Conservation (phyloP, 2,888 invertebrate genomes). For the Temnothorax rugatulus region DNA sequence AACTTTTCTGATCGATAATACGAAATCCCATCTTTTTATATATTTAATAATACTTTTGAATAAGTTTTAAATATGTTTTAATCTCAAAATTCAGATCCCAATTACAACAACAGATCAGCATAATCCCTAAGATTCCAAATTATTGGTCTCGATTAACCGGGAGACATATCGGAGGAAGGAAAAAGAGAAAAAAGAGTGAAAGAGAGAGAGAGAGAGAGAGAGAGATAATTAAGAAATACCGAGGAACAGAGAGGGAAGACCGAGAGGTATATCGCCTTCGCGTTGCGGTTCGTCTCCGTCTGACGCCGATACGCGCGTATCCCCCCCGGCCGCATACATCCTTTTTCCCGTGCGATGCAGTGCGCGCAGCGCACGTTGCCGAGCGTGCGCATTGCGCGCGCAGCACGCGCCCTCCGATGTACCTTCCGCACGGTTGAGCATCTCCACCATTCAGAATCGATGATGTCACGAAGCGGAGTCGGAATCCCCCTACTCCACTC, state of each 20-base stretch:
- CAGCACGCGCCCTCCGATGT: slow-evolving; percentile 84
- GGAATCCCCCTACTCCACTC: slow-evolving; percentile 73
- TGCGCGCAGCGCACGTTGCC: slow-evolving; percentile 55
- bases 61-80: not conserved
- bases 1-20: not conserved
- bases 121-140: not conserved
- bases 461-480: slow-evolving; percentile 83
- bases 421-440: slow-evolving; percentile 86
- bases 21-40: not conserved
- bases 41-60: not conserved
- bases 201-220: not conserved
- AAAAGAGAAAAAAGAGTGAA: not conserved
- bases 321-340: slow-evolving; percentile 40
- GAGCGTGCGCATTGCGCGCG: slow-evolving; percentile 75
- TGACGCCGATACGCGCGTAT: slow-evolving; percentile 66
- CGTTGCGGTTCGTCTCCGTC: slow-evolving; percentile 77
- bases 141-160: not conserved
- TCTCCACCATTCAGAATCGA: slow-evolving; percentile 86
- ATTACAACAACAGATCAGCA: not conserved
- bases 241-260: not conserved
- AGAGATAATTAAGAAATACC: not conserved
- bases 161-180: not conserved
- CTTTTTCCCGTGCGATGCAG: slow-evolving; percentile 62
- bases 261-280: slow-evolving; percentile 31
- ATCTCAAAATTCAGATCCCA: not conserved